Conservation (phyloP, 2,113 vertebrate genomes). For the Cnemophilus loriae region DNA sequence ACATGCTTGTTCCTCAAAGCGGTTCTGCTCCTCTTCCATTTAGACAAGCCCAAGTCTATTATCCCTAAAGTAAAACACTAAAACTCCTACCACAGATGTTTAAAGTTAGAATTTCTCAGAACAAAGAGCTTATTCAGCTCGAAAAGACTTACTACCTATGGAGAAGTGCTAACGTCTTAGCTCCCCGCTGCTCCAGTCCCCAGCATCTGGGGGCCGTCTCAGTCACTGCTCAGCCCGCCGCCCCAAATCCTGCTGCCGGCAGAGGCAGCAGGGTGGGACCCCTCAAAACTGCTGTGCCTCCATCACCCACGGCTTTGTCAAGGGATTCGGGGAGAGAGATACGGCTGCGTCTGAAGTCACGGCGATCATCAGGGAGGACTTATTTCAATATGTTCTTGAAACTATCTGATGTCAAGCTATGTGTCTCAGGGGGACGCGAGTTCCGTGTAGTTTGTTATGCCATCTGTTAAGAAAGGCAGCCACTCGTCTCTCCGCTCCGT, state of each 20-base stretch:
- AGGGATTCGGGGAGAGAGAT: constrained; percentile 11
- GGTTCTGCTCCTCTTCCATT: not conserved
- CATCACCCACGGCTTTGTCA: constrained; percentile 55
- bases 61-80: not conserved
- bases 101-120: constrained; percentile 16
- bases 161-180: not conserved
- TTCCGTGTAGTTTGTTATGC: constrained; percentile 62
- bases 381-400: constrained; percentile 72
- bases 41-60: not conserved
- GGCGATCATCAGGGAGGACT: constrained; percentile 63
- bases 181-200: not conserved
- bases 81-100: not conserved
- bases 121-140: constrained; percentile 60
- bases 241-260: constrained; percentile 8
- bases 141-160: not conserved
- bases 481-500: constrained; percentile 57
- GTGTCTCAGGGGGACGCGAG: constrained; percentile 40
- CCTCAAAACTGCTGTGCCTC: constrained; percentile 49
- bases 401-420: constrained; percentile 65
- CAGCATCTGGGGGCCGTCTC: not conserved
- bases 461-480: constrained; percentile 71
- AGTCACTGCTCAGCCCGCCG: constrained; percentile 5
- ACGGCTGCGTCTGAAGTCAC: constrained; percentile 36
- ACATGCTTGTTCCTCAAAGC: fast-evolving
- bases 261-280: constrained; percentile 36